Conservation (phyloP, 1,140 invertebrate species). For the Papilio xuthus region DNA sequence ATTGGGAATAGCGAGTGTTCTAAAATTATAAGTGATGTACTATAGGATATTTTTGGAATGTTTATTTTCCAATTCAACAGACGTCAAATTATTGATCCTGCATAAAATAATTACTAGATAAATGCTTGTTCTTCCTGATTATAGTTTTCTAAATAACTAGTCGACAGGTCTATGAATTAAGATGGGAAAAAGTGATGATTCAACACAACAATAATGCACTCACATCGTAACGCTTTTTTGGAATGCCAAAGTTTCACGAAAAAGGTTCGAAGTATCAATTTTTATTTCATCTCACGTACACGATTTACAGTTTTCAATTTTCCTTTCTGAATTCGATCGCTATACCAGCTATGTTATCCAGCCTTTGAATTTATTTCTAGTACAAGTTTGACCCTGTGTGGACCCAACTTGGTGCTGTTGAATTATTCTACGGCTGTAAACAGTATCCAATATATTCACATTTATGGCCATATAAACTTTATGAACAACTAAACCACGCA, state of each 20-base stretch:
- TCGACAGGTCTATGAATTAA: neutral
- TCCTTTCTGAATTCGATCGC: constrained; percentile 37
- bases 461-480: neutral
- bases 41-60: too few species aligned
- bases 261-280: constrained; percentile 29
- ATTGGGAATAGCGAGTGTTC: neutral
- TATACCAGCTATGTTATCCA: constrained; percentile 23
- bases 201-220: neutral
- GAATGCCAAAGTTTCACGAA: constrained; percentile 21
- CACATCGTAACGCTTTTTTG: neutral
- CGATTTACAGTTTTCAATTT: constrained; percentile 39
- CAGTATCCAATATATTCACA: neutral
- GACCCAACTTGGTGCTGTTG: neutral
- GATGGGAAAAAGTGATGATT: neutral
- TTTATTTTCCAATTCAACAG: too few species aligned
- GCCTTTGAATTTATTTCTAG: constrained; percentile 28
- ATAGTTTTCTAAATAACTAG: too few species aligned
- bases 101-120: too few species aligned
- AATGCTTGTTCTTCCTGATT: too few species aligned
- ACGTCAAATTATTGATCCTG: too few species aligned
- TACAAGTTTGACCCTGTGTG: constrained; percentile 27
- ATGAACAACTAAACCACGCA: constrained; percentile 1
- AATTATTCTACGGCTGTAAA: constrained; percentile 28
- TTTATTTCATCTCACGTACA: constrained; percentile 39
- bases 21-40: too few species aligned